Percentiles rank a stretch among this genome's conserved stretches.
Evolutionary conservation across 2,113 vertebrate species (phyloP).

Genomic region (Ophthalmolycus amberensis): DNA sequence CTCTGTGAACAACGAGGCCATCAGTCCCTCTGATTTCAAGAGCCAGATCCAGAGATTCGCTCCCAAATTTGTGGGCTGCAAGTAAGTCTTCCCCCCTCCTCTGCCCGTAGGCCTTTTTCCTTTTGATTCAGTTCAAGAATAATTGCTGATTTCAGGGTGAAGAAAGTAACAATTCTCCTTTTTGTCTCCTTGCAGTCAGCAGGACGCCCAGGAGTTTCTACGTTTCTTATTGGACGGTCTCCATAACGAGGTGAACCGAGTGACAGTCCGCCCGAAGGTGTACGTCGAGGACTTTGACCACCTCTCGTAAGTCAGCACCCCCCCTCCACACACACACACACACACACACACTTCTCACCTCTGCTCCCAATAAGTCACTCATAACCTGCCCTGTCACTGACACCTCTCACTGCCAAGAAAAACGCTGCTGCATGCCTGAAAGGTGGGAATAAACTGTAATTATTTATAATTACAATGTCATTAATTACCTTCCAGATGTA

Average conservation of each 20-base stretch:
- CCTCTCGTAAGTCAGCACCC: conserved; percentile 86
- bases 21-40: conserved; percentile 95
- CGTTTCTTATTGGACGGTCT: conserved; percentile 94
- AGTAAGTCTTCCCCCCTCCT: conserved; percentile 81
- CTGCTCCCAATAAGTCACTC: conserved; percentile 44
- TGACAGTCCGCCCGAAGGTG: conserved; percentile 82
- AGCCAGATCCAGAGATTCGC: conserved; percentile 95
- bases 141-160: not conserved
- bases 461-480: not conserved
- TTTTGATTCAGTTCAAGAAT: not conserved
- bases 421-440: not conserved
- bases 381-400: not conserved
- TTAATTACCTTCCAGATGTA: not conserved
- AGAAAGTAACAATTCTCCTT: not conserved
- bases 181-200: conserved; percentile 84
- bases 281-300: conserved; percentile 88
- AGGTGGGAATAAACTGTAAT: not conserved
- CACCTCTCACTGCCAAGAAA: not conserved
- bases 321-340: too few relatives aligned
- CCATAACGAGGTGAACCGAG: conserved; percentile 94
- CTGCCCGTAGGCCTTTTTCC: too few relatives aligned
- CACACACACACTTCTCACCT: not conserved
- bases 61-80: conserved; percentile 94
- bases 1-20: conserved; percentile 87
- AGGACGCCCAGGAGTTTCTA: conserved; percentile 97